Evolutionary conservation across 2,888 invertebrate species (phyloP).

Genomic region (Dryobotodes eremita): DNA sequence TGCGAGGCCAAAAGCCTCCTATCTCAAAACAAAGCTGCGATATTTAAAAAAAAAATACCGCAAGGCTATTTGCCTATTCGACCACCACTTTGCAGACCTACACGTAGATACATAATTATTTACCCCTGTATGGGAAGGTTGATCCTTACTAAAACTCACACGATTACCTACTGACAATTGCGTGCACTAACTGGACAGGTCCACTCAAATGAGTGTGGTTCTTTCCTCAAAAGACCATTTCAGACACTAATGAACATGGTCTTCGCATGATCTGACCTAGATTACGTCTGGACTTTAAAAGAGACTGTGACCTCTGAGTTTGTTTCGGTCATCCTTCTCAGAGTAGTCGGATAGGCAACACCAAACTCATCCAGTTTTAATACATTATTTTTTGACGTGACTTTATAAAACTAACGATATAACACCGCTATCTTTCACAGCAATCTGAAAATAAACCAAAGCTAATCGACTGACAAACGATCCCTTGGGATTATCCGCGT

Average conservation of each 20-base stretch:
- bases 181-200: not conserved
- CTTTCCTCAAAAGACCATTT: not conserved
- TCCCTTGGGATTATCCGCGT: conserved; percentile 18
- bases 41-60: too few relatives aligned
- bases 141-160: not conserved
- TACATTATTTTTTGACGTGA: not conserved
- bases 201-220: not conserved
- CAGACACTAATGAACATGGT: not conserved
- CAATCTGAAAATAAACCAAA: conserved; percentile 13
- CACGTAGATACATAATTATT: not conserved
- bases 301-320: not conserved
- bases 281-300: too few relatives aligned
- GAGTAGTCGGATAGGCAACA: not conserved
- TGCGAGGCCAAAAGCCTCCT: too few relatives aligned
- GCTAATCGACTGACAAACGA: conserved; percentile 20
- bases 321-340: not conserved
- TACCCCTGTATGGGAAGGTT: too few relatives aligned
- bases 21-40: too few relatives aligned
- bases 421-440: not conserved
- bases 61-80: not conserved
- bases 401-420: not conserved
- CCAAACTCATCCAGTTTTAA: not conserved
- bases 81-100: not conserved
- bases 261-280: not conserved
- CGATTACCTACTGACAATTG: not conserved